A percentile compares a stretch with the other conserved stretches of the same genome.
These are phyloP conservation scores for Drosophila melanica DNA, from an alignment of 1,140 invertebrate species.

Conservation along the genomic window DNA sequence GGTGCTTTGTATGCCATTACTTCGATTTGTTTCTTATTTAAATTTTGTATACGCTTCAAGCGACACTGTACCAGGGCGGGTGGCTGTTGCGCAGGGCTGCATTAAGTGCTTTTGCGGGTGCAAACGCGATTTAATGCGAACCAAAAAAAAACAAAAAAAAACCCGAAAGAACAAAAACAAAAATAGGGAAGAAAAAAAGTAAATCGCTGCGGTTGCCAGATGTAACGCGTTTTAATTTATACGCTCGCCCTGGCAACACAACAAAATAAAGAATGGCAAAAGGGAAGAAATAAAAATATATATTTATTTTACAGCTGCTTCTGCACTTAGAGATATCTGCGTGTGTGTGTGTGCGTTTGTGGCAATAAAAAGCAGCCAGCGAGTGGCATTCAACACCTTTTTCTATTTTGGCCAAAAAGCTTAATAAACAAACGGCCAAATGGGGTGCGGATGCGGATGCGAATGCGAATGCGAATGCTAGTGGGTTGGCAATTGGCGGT, in stretches of 20 bases:
- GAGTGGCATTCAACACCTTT: constrained; percentile 80
- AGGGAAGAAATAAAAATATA: constrained; percentile 74
- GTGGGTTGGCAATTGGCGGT: constrained; percentile 39
- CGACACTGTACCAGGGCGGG: constrained; percentile 22
- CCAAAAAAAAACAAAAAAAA: constrained; percentile 31
- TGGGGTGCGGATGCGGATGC: constrained; percentile 42
- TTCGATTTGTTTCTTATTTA: constrained; percentile 82
- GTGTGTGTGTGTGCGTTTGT: constrained; percentile 25
- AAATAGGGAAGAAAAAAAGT: constrained; percentile 7
- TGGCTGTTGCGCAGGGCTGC: constrained; percentile 36
- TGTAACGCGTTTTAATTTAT: constrained; percentile 82
- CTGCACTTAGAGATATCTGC: constrained; percentile 64
- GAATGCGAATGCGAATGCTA: constrained; percentile 15
- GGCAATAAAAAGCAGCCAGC: constrained; percentile 79
- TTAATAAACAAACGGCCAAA: constrained; percentile 79
- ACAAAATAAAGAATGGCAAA: constrained; percentile 56
- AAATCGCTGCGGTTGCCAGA: constrained; percentile 77
- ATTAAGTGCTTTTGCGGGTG: constrained; percentile 78
- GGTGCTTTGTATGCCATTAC: constrained; percentile 50
- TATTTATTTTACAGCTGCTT: constrained; percentile 80
- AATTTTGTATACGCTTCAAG: constrained; percentile 71
- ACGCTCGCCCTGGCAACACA: constrained; percentile 56
- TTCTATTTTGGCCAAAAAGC: constrained; percentile 71
- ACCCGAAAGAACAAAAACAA: neutral
- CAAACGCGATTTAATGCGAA: constrained; percentile 75